Base-by-base conservation (phyloP, 2,797 vertebrate genomes). In the Anguilla megastoma region DNA sequence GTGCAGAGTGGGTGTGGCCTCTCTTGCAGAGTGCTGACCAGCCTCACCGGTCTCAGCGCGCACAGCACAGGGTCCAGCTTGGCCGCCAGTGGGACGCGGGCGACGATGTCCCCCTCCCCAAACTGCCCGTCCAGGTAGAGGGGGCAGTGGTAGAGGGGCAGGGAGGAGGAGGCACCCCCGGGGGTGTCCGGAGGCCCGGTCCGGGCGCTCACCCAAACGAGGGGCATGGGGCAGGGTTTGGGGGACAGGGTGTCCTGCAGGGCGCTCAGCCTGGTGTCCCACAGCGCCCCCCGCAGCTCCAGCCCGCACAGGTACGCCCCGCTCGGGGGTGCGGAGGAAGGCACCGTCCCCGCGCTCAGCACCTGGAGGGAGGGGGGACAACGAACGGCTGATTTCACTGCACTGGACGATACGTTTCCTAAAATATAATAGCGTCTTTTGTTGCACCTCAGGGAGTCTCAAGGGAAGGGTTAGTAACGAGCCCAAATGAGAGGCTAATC, bases 261-360 rank as follows among this genome's bases (percentile, higher is more conserved):
- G 36, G 92, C 92, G 7, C 91, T 91, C 0, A 86, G 88, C 6
- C 88, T 85, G 0, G 90, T 56, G 90, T 97, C 95, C 97, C 97
- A 98, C 12, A 93, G 89, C 0, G 97, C 96, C 0, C 97, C 95
- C 89, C 93, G 93, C 14, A 98, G 91, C 88, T 96, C 93, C 83
- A 98, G 92, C 71, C 97, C 97, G 0, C 89, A 94, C 89, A 98
- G 88, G 86, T 93, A 96, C 87, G 96, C 87, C 4, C 93, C 89
- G 0, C 87, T 90, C 45, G 85, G 54, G 0, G 94, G 94, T 7
- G 74, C 90, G 0, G 87, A 85, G 66, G 91, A 24, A 0, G 89
- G 90, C 16, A 52, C 5, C n/a, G 24, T 69, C 80, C 33, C 87
- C 80, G 91, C 88, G 58, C 58, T 87, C 87, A 95, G 63, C 74